A percentile compares a stretch with the other conserved stretches of the same genome.
Evolutionary conservation across 1,140 invertebrate species (phyloP).

Genomic region (Diabrotica undecimpunctata): DNA sequence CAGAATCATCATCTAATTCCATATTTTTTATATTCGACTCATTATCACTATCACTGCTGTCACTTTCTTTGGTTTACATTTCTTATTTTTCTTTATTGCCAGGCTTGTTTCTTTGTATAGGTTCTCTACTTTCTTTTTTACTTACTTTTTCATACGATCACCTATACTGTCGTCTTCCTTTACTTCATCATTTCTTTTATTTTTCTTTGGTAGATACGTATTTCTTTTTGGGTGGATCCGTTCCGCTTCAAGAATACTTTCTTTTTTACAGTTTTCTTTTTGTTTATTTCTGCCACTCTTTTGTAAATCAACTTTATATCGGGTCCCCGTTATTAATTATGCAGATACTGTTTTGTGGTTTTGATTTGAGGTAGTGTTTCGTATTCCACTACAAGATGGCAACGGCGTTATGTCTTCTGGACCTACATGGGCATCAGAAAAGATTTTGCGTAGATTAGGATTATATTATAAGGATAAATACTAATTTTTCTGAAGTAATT

Average conservation of each 20-base stretch:
- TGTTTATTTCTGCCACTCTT: not conserved
- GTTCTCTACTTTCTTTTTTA: no score
- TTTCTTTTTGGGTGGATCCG: not conserved
- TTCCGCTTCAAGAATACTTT: not conserved
- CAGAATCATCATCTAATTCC: not conserved
- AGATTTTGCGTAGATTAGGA: not conserved
- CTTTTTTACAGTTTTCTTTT: not conserved
- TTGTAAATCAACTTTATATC: not conserved
- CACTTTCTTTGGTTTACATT: no score
- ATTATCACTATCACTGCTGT: not conserved
- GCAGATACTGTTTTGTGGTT: not conserved
- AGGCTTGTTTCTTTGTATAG: not conserved
- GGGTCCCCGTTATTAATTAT: not conserved
- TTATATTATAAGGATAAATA: not conserved
- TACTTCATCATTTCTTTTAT: not conserved
- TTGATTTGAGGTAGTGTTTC: not conserved
- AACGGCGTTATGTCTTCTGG: not conserved
- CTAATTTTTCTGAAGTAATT: not conserved
- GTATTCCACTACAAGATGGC: not conserved
- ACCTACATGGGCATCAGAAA: not conserved
- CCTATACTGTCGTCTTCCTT: no score
- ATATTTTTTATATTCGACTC: not conserved
- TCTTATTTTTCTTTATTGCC: not conserved
- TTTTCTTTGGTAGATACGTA: not conserved
- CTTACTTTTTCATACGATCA: no score